These are phyloP conservation scores for Phataginus tricuspis DNA, from an alignment of 2,797 vertebrate genomes.

Conservation along the genomic window DNA sequence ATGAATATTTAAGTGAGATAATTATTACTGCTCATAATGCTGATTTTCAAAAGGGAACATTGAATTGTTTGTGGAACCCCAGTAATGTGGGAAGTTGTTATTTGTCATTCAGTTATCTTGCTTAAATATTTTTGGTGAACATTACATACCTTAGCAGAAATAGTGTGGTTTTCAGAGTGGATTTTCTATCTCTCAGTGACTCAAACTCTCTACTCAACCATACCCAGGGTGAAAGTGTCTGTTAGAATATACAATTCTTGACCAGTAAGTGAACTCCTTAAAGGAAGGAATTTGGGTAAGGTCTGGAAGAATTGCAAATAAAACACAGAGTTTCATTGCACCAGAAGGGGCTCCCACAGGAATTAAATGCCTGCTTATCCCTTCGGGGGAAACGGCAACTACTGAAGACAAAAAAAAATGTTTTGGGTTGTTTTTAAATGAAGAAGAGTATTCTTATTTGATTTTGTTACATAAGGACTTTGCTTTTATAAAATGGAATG, in stretches of 20 bases:
- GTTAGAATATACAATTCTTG: not conserved
- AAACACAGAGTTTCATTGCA: not conserved
- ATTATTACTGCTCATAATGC: not conserved
- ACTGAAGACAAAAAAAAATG: not conserved
- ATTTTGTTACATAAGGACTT: slow-evolving; percentile 4
- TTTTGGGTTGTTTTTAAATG: not conserved
- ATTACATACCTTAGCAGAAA: slow-evolving; percentile 30
- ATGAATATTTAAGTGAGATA: slow-evolving; percentile 25
- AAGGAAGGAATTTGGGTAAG: not conserved
- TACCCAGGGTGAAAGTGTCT: not conserved
- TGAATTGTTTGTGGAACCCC: not conserved
- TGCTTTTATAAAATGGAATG: slow-evolving; percentile 31
- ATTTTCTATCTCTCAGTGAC: not conserved
- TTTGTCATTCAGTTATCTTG: slow-evolving; percentile 28
- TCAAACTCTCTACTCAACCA: not conserved
- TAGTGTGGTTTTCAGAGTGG: not conserved
- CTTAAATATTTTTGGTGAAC: slow-evolving; percentile 38
- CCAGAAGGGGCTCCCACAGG: not conserved
- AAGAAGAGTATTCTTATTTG: not conserved
- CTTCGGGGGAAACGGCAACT: not conserved
- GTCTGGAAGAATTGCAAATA: not conserved
- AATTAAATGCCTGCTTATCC: not conserved
- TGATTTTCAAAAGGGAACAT: slow-evolving; percentile 49
- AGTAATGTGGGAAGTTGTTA: not conserved
- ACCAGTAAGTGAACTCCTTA: not conserved